Percentiles rank a stretch among this genome's conserved stretches.
Evolutionary conservation across 2,888 invertebrate species (phyloP).

Genomic region (Microdon myrmicae): DNA sequence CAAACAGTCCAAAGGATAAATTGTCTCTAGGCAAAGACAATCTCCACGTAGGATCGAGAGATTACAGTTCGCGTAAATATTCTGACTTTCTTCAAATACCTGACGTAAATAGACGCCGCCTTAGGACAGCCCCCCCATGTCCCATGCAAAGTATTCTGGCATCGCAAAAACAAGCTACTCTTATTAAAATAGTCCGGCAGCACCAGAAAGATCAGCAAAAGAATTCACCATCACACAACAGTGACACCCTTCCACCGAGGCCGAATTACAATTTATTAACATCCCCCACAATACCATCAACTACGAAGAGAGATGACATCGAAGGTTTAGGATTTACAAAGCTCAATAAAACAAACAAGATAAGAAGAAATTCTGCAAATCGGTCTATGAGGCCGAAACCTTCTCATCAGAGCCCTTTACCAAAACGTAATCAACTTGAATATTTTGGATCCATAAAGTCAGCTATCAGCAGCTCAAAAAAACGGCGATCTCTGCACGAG

Average conservation of each 20-base stretch:
- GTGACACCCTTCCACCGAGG: slow-evolving; percentile 9
- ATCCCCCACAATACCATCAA: slow-evolving; percentile 16
- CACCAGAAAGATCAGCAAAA: slow-evolving; percentile 8
- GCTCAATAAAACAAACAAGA: not conserved
- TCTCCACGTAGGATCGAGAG: slow-evolving; percentile 2
- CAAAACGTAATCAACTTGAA: slow-evolving; percentile 25
- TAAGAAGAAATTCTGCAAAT: slow-evolving; percentile 23
- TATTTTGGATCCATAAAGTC: slow-evolving; percentile 19
- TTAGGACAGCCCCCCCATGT: slow-evolving; percentile 14
- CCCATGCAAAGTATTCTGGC: slow-evolving; percentile 5
- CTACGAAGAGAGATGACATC: not conserved
- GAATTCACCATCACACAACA: not conserved
- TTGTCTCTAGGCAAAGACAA: slow-evolving; percentile 3
- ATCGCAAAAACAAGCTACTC: slow-evolving; percentile 16
- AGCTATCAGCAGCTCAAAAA: slow-evolving; percentile 13
- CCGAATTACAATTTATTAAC: slow-evolving; percentile 28
- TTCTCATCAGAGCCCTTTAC: slow-evolving; percentile 19
- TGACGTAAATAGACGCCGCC: slow-evolving; percentile 13
- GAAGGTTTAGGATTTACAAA: slow-evolving; percentile 8
- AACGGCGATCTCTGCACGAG: slow-evolving; percentile 19
- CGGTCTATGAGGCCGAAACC: slow-evolving; percentile 18
- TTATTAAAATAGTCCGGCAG: slow-evolving; percentile 12
- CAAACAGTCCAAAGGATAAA: slow-evolving; percentile 29
- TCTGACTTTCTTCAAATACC: slow-evolving; percentile 4
- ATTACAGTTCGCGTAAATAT: slow-evolving; percentile 13